Base-by-base conservation (phyloP, 2,888 invertebrate genomes). In the Megaustenia siamemsis region DNA sequence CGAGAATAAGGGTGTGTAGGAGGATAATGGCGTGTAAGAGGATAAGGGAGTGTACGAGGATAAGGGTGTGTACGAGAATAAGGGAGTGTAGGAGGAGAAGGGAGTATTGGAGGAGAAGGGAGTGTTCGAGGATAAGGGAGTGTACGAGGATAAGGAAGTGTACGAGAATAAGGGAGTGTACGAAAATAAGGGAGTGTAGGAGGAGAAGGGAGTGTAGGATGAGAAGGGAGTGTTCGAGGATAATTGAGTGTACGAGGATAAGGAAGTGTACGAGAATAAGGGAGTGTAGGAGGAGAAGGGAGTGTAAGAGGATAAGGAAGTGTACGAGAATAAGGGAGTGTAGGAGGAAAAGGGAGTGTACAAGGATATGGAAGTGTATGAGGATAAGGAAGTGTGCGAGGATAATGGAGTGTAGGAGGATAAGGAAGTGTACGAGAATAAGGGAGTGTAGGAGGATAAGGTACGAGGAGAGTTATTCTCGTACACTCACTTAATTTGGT, bases 321-420 rank as follows among this genome's bases (percentile, higher is more conserved):
- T 40, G 38, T 78, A 92, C 92, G 86, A 92, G 92, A 87, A 92
- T 93, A 28, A 93, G 88, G 0, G 92, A 87, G 28, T 92, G 88
- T 35, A 92, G 90, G 83, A 92, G 89, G 21, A 92, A 92, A 32
- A 92, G 92, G 92, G 92, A 89, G 35, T 90, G 90, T 35, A 84
- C 21, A 43, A 84, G 53, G 49, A 73, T 45, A 38, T 24, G 40
- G 63, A 63, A 60, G 60, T 32, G 18, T 21, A 63, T 35, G 40
- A 60, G 40, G 28, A 63, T 21, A 38, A 38, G 40, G 40, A 38
- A 38, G 63, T 28, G n/a, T 35, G n/a, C 28, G 78, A 38, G n/a
- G 60, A 63, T 45, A 43, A 40, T 21, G 40, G 60, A 63, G 43
- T 8, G 60, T 35, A 73, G 8, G 60, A 28, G 40, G n/a, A 28